Percentiles rank a stretch among this genome's conserved stretches.
These are phyloP conservation scores for Platyrinchus mystaceus DNA, from an alignment of 2,797 vertebrate genomes.

Conservation along the genomic window DNA sequence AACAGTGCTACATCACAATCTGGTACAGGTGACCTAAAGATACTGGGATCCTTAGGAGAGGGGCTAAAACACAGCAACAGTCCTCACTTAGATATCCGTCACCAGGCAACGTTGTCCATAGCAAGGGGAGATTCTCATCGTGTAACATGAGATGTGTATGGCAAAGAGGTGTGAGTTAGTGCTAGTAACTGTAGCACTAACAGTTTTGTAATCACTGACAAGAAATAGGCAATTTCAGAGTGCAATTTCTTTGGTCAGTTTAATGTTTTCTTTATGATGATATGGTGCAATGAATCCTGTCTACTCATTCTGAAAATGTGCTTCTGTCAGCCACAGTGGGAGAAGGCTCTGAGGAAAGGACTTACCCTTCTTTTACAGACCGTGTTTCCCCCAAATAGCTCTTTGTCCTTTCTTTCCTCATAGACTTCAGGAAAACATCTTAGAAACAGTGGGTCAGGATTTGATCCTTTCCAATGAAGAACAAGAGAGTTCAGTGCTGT, in stretches of 20 bases:
- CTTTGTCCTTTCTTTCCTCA: neutral
- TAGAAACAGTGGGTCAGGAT: neutral
- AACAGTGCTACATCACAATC: neutral
- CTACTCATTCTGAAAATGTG: neutral
- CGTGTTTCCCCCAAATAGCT: neutral
- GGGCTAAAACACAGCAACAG: neutral
- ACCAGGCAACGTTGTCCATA: rapidly evolving
- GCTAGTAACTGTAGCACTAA: neutral
- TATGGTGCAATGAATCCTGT: neutral
- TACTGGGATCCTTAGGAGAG: neutral
- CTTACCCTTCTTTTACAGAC: neutral
- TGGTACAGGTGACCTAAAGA: neutral
- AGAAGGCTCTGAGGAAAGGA: neutral
- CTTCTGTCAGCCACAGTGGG: neutral
- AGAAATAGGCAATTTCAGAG: neutral
- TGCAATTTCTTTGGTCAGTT: neutral
- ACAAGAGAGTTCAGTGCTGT: neutral
- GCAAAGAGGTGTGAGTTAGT: neutral
- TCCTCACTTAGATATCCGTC: neutral
- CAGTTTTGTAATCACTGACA: neutral
- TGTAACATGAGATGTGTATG: neutral
- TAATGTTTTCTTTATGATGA: neutral
- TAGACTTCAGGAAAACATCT: neutral
- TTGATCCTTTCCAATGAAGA: neutral
- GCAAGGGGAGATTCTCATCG: neutral